Base-by-base conservation (phyloP, 2,888 invertebrate genomes). In the Cataglyphis livida region DNA sequence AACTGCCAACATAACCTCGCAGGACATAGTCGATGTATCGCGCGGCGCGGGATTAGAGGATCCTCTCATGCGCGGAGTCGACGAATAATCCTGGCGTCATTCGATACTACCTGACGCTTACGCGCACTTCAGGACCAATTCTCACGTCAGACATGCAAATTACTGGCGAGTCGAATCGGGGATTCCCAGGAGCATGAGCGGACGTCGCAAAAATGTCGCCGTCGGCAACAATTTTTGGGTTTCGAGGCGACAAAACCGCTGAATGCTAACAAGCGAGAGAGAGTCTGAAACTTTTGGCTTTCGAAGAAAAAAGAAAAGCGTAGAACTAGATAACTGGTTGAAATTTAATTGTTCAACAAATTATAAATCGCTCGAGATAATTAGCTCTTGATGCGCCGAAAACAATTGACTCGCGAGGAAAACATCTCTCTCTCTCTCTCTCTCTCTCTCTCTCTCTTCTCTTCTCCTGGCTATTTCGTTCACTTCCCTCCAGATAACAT, bases 41-140 rank as follows among this genome's bases (percentile, higher is more conserved):
- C 41, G 51, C 21, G 38, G 21, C 12, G 41, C 38, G 54, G 54
- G 57, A 79, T 79, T 35, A 61, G 28, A 21, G 41, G 9, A 38
- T 79, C 59, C 21, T 48, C 57, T 28, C 68, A 57, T 32, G 57
- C 70, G 21, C 57, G 78, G 12, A 32, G 57, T 59, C 78, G 70
- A 59, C 78, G 71, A 79, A 79, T 79, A 79, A 79, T 79, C 25
- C 59, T 41, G 59, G 59, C 28, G 32, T 28, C 25, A 32, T 48
- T 35, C 44, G 44, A 48, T 21, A 61, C 44, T 59, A 41, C 15
- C 68, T 59, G 59, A 71, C 59, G 70, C n/a, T 78, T 70, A 78
- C 78, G 78, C 35, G 71, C 71, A 59, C 71, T 79, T 70, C 59
- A 71, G 78, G 48, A 61, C 71, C 71, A 71, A 79, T 79, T 79